Evolutionary conservation across 2,888 invertebrate species (phyloP).

Genomic region (Heterodera filipjevi): DNA sequence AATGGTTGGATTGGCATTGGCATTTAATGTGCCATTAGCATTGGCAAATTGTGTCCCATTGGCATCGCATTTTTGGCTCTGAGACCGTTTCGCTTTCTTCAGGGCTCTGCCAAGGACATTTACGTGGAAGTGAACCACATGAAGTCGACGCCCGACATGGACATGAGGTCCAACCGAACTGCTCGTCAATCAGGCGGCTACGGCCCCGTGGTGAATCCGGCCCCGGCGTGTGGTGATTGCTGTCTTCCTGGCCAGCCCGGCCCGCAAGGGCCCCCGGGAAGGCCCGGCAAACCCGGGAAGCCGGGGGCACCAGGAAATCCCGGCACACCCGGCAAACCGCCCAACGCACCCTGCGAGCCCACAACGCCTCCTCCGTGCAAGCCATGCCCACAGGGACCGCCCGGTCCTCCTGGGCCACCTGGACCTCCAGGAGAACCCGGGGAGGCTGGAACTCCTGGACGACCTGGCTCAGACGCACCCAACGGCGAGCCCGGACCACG

Average conservation of each 20-base stretch:
- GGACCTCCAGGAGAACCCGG: slow-evolving; percentile 46
- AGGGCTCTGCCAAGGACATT: slow-evolving; percentile 66
- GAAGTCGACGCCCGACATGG: slow-evolving; percentile 56
- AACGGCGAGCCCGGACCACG: slow-evolving; percentile 41
- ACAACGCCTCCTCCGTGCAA: slow-evolving; percentile 57
- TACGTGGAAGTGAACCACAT: slow-evolving; percentile 65
- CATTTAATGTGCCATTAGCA: not conserved
- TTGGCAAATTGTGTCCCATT: not conserved
- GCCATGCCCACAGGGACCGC: slow-evolving; percentile 52
- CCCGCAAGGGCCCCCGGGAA: slow-evolving; percentile 45
- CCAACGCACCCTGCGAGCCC: slow-evolving; percentile 58
- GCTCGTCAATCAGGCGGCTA: slow-evolving; percentile 60
- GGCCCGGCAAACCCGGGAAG: slow-evolving; percentile 41
- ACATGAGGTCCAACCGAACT: slow-evolving; percentile 57
- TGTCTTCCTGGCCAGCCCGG: slow-evolving; percentile 62
- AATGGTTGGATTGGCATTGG: not conserved
- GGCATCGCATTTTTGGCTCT: not conserved
- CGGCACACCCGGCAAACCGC: slow-evolving; percentile 27
- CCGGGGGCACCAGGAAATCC: slow-evolving; percentile 43
- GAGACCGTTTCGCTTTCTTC: slow-evolving; percentile 11
- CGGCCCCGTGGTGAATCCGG: slow-evolving; percentile 54
- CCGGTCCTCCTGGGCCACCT: slow-evolving; percentile 49
- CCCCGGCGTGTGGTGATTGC: slow-evolving; percentile 56
- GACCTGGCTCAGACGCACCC: slow-evolving; percentile 43
- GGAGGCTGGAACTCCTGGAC: slow-evolving; percentile 47